Base-by-base conservation (phyloP, 2,113 vertebrate genomes). In the Cyphomyrus plagiostoma region DNA sequence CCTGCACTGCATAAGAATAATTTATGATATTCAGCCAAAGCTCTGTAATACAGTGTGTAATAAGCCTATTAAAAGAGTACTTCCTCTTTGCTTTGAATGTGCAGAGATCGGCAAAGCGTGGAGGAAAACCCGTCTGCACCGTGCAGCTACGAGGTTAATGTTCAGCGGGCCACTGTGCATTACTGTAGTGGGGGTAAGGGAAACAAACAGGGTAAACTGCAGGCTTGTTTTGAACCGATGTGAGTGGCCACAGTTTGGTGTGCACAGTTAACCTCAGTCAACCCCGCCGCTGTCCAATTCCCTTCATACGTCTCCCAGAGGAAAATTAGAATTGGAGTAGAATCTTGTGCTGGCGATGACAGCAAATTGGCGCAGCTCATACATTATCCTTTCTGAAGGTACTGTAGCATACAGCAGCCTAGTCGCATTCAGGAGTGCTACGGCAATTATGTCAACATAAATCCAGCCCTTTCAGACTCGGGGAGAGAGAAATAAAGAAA, bases 361-460 rank as follows among this genome's bases (percentile, higher is more conserved):
- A 91, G 87, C 91, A 88, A 89, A 66, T 48, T 49, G 88, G 85
- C 90, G 23, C 74, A 84, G 82, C 50, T 91, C 91, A 90, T 91
- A 93, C 90, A 89, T 92, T 90, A 88, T 74, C 52, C 90, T 88
- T 91, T 93, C 56, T 83, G 92, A 13, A 85, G 91, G 91, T 89
- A 88, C 90, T 92, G 74, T 19, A 42, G 74, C 74, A 42, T 80
- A 15, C 92, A 89, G 91, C 80, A 88, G 83, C 89, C 89, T 86
- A 50, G 83, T 80, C 91, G 92, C 26, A 35, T 91, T 93, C 77
- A 70, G 89, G 90, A 90, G 88, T 53, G 86, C 77, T 89, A 90
- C 91, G 89, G 90, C 89, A 93, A 92, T 91, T 90, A 93, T 93
- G 93, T 94, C 92, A 90, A 90, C 91, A 89, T 93, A 93, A 93